These are phyloP conservation scores for Drosophila nr. perissopoda DNA, from an alignment of 2,888 invertebrate genomes.

Conservation along the genomic window DNA sequence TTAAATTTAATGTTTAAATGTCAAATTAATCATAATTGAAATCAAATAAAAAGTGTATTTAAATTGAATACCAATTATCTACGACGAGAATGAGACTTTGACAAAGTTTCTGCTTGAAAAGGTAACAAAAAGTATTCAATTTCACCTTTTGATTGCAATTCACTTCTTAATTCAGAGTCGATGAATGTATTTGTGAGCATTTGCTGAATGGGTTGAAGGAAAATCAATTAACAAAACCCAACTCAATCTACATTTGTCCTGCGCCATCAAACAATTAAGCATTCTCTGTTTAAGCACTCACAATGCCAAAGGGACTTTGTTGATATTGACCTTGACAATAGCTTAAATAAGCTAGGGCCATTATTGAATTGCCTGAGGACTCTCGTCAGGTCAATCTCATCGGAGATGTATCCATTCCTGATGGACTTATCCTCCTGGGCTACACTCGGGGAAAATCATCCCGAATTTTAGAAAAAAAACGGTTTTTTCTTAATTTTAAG, in stretches of 20 bases:
- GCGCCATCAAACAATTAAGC: neutral
- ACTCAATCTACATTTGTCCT: neutral
- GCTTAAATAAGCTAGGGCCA: neutral
- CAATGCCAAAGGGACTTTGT: neutral
- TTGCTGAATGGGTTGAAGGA: neutral
- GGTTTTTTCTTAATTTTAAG: neutral
- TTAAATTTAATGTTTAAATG: neutral
- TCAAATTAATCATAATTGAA: slow-evolving; percentile 13
- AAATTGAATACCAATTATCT: neutral
- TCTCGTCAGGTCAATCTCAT: neutral
- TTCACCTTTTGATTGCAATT: neutral
- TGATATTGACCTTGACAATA: neutral
- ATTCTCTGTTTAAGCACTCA: neutral
- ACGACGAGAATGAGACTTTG: neutral
- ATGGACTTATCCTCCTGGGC: neutral
- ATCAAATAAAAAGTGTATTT: neutral
- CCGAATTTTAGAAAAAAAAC: neutral
- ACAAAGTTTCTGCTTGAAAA: neutral
- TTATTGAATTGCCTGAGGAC: neutral
- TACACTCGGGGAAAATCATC: neutral
- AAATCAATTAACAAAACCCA: neutral
- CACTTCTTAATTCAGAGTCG: neutral
- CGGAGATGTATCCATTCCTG: neutral
- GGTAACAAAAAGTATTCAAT: neutral
- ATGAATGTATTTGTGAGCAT: neutral